A percentile compares a stretch with the other conserved stretches of the same genome.
These are phyloP conservation scores for Phocides pigmalion DNA, from an alignment of 1,140 invertebrate genomes.

Conservation along the genomic window DNA sequence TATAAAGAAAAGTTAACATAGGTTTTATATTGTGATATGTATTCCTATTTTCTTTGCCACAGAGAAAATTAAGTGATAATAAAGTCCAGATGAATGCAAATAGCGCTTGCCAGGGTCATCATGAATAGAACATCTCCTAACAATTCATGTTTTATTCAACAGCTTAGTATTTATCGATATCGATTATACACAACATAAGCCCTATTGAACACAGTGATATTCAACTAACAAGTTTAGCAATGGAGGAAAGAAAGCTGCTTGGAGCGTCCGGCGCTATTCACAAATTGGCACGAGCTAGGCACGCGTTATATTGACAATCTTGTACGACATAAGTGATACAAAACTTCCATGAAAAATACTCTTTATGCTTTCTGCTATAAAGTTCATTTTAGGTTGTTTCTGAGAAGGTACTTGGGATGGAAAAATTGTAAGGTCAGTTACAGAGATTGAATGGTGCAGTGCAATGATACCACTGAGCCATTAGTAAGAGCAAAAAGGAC, in stretches of 20 bases:
- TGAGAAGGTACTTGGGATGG: conserved; percentile 7
- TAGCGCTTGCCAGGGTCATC: conserved; percentile 4
- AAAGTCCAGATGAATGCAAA: conserved; percentile 9
- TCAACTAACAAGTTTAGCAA: conserved; percentile 80
- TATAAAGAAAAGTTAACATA: no score
- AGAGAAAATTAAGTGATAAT: conserved; percentile 1
- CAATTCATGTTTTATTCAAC: conserved; percentile 30
- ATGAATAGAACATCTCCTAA: conserved; percentile 25
- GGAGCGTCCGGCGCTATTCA: conserved; percentile 78
- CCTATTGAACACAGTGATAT: conserved; percentile 73
- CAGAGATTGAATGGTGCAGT: conserved; percentile 73
- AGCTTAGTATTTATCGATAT: conserved; percentile 57
- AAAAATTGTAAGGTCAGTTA: conserved; percentile 39
- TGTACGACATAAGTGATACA: conserved; percentile 43
- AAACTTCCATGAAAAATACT: conserved; percentile 36
- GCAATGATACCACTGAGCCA: conserved; percentile 69
- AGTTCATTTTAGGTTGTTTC: conserved; percentile 13
- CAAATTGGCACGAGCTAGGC: conserved; percentile 82
- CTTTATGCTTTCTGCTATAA: conserved; percentile 25
- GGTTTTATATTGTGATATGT: no score
- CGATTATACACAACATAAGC: conserved; percentile 52
- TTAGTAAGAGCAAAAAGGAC: conserved; percentile 71
- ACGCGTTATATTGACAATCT: conserved; percentile 56
- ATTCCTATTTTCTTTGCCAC: not conserved
- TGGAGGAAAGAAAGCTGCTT: conserved; percentile 80